These are phyloP conservation scores for Chydorus sphaericus DNA, from an alignment of 2,888 invertebrate genomes.

Conservation along the genomic window DNA sequence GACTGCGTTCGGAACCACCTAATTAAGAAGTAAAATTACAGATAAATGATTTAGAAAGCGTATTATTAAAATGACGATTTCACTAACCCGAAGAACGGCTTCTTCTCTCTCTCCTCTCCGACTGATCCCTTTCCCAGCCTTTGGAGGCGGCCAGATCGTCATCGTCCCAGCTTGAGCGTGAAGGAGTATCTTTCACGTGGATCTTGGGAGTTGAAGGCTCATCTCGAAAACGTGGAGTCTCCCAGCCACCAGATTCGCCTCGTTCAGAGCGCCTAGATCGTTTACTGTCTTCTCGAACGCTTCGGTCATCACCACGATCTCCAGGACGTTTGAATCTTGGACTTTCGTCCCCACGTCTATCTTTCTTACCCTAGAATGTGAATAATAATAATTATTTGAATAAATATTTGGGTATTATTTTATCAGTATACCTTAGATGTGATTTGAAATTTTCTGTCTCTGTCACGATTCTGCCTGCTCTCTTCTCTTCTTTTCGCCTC, in stretches of 20 bases:
- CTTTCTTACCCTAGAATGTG: not conserved
- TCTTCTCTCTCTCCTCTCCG: not conserved
- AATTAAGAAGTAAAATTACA: no score
- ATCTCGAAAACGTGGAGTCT: conserved; percentile 47
- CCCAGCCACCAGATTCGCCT: conserved; percentile 18
- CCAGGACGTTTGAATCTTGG: conserved; percentile 4
- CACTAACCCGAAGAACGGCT: not conserved
- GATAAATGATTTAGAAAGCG: no score
- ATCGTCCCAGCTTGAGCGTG: conserved; percentile 26
- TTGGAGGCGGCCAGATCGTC: not conserved
- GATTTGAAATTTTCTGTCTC: conserved; percentile 54
- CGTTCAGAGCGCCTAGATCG: conserved; percentile 20
- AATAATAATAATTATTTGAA: not conserved
- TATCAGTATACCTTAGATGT: conserved; percentile 40
- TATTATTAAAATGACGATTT: conserved; percentile 9
- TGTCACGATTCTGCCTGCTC: conserved; percentile 35
- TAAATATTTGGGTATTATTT: conserved; percentile 17
- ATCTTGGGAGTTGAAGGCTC: conserved; percentile 73
- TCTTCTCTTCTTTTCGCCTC: conserved; percentile 57
- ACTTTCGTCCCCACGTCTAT: conserved; percentile 8
- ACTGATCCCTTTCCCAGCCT: not conserved
- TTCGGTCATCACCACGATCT: conserved; percentile 16
- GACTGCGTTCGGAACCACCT: not conserved
- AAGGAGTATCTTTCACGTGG: conserved; percentile 43
- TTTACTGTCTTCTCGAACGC: conserved; percentile 22